Percentiles rank a stretch among this genome's conserved stretches.
Conservation (phyloP, 1,140 invertebrate genomes). For the Lutraria rhynchaena region DNA sequence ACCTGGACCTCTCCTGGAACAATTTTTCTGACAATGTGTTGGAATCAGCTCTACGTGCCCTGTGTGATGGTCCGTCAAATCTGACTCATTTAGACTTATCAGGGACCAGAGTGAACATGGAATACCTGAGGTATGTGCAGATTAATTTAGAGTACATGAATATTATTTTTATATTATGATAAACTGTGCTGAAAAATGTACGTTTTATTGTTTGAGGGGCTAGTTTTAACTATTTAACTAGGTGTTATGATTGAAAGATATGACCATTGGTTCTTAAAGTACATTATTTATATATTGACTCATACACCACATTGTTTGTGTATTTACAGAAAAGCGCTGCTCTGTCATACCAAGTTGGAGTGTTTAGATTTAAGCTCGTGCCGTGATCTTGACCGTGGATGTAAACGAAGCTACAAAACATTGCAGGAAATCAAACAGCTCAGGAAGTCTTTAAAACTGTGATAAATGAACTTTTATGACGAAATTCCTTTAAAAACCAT, state of each 20-base stretch:
- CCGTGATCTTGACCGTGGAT: conserved; percentile 24
- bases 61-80: not conserved
- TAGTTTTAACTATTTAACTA: no score
- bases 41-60: not conserved
- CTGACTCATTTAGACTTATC: conserved; percentile 3
- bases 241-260: no score
- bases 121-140: conserved; percentile 24
- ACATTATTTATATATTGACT: no score
- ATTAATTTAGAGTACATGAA: no score
- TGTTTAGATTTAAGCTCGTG: conserved; percentile 16
- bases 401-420: conserved; percentile 22
- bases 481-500: no score
- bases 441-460: conserved; percentile 15
- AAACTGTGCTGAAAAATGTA: no score
- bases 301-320: no score
- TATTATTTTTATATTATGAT: no score
- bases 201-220: no score
- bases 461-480: no score
- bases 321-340: conserved; percentile 1
- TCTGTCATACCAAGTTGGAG: not conserved
- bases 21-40: conserved; percentile 2
- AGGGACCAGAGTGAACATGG: conserved; percentile 40
- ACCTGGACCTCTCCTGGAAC: conserved; percentile 49
- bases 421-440: not conserved
- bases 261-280: no score